Evolutionary conservation across 2,797 vertebrate species (phyloP).

Genomic region (Rhinophrynus dorsalis): DNA sequence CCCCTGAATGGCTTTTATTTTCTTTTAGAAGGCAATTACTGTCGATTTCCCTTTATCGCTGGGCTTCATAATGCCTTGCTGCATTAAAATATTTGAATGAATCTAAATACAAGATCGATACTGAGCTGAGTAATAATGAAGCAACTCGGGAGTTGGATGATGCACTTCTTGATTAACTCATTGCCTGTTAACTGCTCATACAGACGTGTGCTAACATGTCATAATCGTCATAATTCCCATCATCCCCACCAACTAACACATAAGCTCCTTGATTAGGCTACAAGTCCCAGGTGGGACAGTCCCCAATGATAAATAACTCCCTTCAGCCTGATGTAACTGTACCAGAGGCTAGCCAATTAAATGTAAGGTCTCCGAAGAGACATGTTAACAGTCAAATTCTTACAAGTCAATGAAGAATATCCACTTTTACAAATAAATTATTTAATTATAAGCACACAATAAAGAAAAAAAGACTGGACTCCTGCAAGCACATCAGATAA

Average conservation of each 20-base stretch:
- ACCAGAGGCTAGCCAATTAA: constrained; percentile 81
- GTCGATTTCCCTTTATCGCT: no score
- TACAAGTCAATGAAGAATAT: constrained; percentile 64
- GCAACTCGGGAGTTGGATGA: constrained; percentile 90
- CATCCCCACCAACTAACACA: constrained; percentile 79
- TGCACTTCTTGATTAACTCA: constrained; percentile 92
- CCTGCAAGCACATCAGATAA: no score
- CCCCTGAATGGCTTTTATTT: no score
- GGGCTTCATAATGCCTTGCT: no score
- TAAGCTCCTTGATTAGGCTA: constrained; percentile 87
- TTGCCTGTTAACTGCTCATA: constrained; percentile 88
- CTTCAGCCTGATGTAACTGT: constrained; percentile 79
- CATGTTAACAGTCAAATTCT: constrained; percentile 73
- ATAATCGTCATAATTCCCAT: constrained; percentile 93
- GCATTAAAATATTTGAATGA: background rate
- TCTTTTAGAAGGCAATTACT: no score
- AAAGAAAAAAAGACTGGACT: no score
- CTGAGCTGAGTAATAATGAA: constrained; percentile 75
- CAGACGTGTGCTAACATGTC: constrained; percentile 95
- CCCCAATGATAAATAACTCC: constrained; percentile 88
- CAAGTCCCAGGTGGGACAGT: constrained; percentile 82
- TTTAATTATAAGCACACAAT: no score
- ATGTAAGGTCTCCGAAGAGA: constrained; percentile 78
- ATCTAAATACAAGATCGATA: constrained; percentile 65
- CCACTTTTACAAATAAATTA: constrained; percentile 56